Evolutionary conservation across 1,140 invertebrate genomes (phyloP).

Genomic region (Brachionus paranguensis): DNA sequence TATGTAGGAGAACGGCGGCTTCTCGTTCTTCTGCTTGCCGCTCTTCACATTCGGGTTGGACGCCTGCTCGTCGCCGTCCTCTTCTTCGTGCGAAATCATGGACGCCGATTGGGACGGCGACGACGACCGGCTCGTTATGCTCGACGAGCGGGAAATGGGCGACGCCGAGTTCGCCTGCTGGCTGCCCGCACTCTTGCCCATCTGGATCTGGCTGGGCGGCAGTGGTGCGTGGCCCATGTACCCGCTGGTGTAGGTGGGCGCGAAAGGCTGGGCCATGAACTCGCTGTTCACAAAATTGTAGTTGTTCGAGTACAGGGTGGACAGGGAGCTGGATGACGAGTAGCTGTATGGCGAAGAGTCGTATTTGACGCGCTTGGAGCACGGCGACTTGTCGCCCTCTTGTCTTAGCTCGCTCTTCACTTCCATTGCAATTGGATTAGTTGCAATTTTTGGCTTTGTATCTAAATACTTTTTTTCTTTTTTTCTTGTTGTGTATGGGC

Average conservation of each 20-base stretch:
- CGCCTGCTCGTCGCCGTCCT: not conserved
- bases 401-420: not conserved
- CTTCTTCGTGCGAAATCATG: conserved; percentile 15
- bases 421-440: not conserved
- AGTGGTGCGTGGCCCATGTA: not conserved
- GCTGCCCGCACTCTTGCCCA: not conserved
- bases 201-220: not conserved
- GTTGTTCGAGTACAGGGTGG: not conserved
- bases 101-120: conserved; percentile 22
- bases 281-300: not conserved
- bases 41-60: not conserved
- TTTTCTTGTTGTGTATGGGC: not conserved
- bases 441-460: not conserved
- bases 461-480: not conserved
- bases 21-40: conserved; percentile 62
- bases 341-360: not conserved
- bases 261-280: not conserved
- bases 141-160: not conserved
- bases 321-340: not conserved
- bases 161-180: not conserved
- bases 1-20: conserved; percentile 93
- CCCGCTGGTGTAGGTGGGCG: not conserved
- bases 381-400: not conserved
- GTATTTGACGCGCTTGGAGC: not conserved
- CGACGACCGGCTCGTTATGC: conserved; percentile 2